Evolutionary conservation across 2,888 invertebrate genomes (phyloP), one percentile per base, ranked within the genome.

Genomic region (Idaea straminata): DNA sequence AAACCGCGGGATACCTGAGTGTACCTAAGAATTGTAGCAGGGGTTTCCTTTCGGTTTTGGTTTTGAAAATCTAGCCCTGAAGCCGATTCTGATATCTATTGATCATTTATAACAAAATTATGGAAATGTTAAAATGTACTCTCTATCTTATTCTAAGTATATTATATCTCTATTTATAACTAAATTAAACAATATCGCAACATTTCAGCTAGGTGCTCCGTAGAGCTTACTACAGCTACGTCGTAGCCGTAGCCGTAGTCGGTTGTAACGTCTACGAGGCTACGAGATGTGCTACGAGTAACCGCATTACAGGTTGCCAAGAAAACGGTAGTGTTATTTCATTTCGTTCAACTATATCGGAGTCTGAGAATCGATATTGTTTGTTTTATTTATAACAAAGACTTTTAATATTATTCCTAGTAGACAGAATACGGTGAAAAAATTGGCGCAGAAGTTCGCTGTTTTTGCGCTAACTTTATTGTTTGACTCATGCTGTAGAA

Each of bases 171-270:
- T 47, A 47, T 13, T 47, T 13, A 47, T 47, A 47, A 47, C 47
- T 47, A 47, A 47, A 47, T 47, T 47, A 47, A 47, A 47, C 58
- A 59, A 15, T 16, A 16, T 59, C 58, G 57, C 15, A 15, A 59
- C 58, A 59, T 59, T 16, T 59, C 47, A 13, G 47, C 47, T 47
- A 47, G 7, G 47, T 47, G 47, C 47, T 47, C 15, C n/a, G 58
- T 16, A 16, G 16, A 58, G 58, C 13, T 16, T 58, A 15, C 58
- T 16, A n/a, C 16, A 58, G 58, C 16, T 16, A 58, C 16, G 58
- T 15, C 58, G 15, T 7, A 5, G 58, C 15, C 59, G 59, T 59
- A 59, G 59, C 59, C 59, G 59, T 59, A 59, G 59, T 25, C 25
- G 25, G 36, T 10, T 36, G 10, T 10, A 10, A 59, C 59, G 16